These are phyloP conservation scores for Erethizon dorsatum DNA, from an alignment of 2,797 vertebrate species.

Conservation along the genomic window DNA sequence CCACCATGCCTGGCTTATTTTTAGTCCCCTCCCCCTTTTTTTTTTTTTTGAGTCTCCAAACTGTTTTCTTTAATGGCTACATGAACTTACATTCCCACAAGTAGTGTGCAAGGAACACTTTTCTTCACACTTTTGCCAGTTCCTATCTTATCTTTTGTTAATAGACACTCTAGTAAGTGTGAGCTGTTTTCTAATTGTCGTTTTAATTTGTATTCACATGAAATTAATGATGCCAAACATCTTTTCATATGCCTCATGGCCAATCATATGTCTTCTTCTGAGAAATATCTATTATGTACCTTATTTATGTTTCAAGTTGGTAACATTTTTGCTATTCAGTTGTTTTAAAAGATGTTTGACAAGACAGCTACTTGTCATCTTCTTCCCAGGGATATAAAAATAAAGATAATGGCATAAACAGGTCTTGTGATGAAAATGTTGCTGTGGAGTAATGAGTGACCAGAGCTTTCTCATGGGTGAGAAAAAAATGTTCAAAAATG, in stretches of 20 bases:
- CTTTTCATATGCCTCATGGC: background rate
- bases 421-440: slow-evolving; percentile 23
- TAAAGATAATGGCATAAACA: background rate
- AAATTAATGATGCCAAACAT: background rate
- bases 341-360: background rate
- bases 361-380: background rate
- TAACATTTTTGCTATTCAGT: background rate
- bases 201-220: background rate
- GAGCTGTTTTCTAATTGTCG: background rate
- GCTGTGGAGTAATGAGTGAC: slow-evolving; percentile 36
- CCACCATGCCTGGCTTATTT: background rate
- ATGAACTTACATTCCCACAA: background rate
- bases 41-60: background rate
- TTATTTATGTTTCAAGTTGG: background rate
- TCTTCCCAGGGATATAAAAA: background rate
- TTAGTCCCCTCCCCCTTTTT: background rate
- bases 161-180: background rate
- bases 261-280: background rate
- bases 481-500: slow-evolving; percentile 79
- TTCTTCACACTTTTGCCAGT: background rate
- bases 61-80: background rate
- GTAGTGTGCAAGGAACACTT: background rate
- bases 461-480: slow-evolving; percentile 82
- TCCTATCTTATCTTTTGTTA: background rate
- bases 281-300: background rate